A percentile compares a stretch with the other conserved stretches of the same genome.
phyloP scores from a whole-genome alignment of 2,888 invertebrate genomes.

The Bombylius major region DNA sequence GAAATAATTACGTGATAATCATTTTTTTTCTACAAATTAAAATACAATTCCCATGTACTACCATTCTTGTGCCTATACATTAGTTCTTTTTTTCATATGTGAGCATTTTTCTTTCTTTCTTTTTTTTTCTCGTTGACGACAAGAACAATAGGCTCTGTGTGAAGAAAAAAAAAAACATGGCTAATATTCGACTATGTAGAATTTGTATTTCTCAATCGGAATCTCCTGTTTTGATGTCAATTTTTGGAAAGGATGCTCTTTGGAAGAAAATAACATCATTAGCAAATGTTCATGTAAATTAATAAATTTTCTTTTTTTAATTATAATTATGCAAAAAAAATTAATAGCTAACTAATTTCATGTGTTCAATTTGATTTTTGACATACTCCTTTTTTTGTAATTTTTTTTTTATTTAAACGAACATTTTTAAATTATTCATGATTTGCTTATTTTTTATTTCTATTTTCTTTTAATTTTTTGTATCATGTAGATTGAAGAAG shows the following conservation, averaged over 20 bases:
- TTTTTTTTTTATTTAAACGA: not conserved
- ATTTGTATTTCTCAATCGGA: slow-evolving; percentile 29
- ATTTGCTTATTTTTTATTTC: not conserved
- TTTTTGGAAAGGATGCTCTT: slow-evolving; percentile 34
- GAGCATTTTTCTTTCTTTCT: too few relatives aligned
- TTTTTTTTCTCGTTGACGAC: too few relatives aligned
- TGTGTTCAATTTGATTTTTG: not conserved
- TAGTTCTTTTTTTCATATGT: too few relatives aligned
- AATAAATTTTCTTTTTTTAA: not conserved
- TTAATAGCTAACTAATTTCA: not conserved
- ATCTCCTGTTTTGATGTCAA: slow-evolving; percentile 29
- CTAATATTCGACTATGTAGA: slow-evolving; percentile 28
- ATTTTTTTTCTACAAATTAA: too few relatives aligned
- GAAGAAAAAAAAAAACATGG: slow-evolving; percentile 12
- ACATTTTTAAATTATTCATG: not conserved
- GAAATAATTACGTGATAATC: too few relatives aligned
- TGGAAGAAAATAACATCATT: slow-evolving; percentile 34
- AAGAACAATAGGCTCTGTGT: too few relatives aligned
- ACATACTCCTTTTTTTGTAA: not conserved
- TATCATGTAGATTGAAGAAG: slow-evolving; percentile 26
- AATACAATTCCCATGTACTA: too few relatives aligned
- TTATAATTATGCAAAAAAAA: not conserved
- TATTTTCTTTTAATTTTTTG: not conserved
- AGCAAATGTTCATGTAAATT: slow-evolving; percentile 32
- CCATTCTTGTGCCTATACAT: too few relatives aligned